Conservation (phyloP, 2,113 vertebrate genomes). For the Ammodramus savannarum region DNA sequence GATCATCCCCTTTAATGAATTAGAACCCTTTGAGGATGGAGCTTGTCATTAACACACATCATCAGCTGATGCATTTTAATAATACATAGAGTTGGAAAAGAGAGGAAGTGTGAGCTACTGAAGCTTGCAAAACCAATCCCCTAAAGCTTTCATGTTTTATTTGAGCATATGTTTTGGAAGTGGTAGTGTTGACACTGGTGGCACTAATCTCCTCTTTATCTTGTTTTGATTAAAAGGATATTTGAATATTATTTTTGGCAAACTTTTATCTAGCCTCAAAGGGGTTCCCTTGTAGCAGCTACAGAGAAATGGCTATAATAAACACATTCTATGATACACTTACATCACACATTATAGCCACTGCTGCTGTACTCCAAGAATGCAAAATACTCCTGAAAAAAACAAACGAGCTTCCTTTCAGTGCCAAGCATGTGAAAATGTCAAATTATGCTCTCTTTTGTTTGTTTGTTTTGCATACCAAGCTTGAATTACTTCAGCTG, state of each 20-base stretch:
- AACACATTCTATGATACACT: slow-evolving; percentile 43
- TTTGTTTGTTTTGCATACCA: neutral
- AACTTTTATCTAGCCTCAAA: slow-evolving; percentile 66
- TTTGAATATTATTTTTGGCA: slow-evolving; percentile 68
- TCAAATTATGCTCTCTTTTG: neutral
- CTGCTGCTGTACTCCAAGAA: slow-evolving; percentile 36
- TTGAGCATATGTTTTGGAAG: slow-evolving; percentile 71
- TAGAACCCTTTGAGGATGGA: slow-evolving; percentile 49
- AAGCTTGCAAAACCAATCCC: slow-evolving; percentile 61
- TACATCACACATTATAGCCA: slow-evolving; percentile 16
- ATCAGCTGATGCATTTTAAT: slow-evolving; percentile 67
- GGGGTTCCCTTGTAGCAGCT: slow-evolving; percentile 47
- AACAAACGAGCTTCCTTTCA: slow-evolving; percentile 7
- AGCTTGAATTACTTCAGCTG: slow-evolving; percentile 42
- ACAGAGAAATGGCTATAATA: slow-evolving; percentile 51
- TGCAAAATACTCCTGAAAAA: slow-evolving; percentile 35
- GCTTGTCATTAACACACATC: slow-evolving; percentile 62
- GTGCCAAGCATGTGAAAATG: slow-evolving; percentile 3
- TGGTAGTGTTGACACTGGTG: slow-evolving; percentile 57
- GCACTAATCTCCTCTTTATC: slow-evolving; percentile 60
- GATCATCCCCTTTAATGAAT: slow-evolving; percentile 39
- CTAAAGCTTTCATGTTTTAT: slow-evolving; percentile 67
- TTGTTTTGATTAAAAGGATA: slow-evolving; percentile 66
- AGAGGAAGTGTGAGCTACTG: slow-evolving; percentile 55
- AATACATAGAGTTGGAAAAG: slow-evolving; percentile 49